phyloP scores from a whole-genome alignment of 1,140 invertebrate species.

The Delia radicum region DNA sequence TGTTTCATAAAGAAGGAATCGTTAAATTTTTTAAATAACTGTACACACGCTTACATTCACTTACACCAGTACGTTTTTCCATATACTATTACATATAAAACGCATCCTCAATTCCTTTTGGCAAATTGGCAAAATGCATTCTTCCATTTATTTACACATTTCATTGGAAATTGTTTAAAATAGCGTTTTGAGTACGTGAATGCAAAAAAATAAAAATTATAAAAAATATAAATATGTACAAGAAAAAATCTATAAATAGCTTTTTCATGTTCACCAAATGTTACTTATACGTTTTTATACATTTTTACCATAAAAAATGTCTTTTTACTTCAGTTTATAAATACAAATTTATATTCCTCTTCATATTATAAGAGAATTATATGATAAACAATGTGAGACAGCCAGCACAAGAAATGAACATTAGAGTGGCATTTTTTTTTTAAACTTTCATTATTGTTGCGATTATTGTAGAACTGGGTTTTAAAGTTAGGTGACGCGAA shows the following conservation, averaged over 20 bases:
- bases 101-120: background rate
- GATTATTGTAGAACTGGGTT: no score
- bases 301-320: background rate
- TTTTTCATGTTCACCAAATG: background rate
- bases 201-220: background rate
- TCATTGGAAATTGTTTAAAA: background rate
- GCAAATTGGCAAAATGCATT: background rate
- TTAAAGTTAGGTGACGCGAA: no score
- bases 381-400: background rate
- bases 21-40: no score
- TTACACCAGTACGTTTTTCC: background rate
- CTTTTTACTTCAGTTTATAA: background rate
- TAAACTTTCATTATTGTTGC: no score
- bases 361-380: background rate
- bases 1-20: no score
- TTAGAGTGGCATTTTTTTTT: no score
- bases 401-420: no score
- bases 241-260: background rate
- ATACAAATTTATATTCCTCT: background rate
- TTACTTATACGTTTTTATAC: background rate
- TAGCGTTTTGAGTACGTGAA: background rate
- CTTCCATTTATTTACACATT: background rate
- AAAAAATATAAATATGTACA: background rate
- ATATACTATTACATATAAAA: background rate
- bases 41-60: background rate